These are phyloP conservation scores for Nebria brevicollis DNA, from an alignment of 2,888 invertebrate genomes.

Conservation along the genomic window DNA sequence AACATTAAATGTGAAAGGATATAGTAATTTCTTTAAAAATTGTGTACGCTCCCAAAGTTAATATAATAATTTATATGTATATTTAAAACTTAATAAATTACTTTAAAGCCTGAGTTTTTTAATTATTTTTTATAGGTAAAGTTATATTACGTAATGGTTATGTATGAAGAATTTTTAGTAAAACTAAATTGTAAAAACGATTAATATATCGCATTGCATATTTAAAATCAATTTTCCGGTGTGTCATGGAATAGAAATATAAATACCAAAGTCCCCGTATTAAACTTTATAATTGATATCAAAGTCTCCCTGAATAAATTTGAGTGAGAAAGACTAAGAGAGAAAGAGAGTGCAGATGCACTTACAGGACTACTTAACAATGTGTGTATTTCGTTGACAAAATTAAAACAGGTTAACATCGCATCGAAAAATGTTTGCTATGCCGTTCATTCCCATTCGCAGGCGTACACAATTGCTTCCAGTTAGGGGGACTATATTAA, in stretches of 20 bases:
- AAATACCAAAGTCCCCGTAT: neutral
- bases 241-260: neutral
- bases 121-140: too few relatives aligned
- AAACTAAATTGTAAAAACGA: too few relatives aligned
- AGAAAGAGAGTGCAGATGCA: neutral
- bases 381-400: slow-evolving; percentile 16
- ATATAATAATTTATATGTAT: too few relatives aligned
- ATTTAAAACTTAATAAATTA: too few relatives aligned
- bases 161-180: too few relatives aligned
- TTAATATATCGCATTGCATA: too few relatives aligned
- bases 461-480: slow-evolving; percentile 31
- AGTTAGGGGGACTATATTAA: slow-evolving; percentile 40
- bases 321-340: neutral
- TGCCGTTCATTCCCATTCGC: slow-evolving; percentile 26
- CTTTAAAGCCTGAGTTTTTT: too few relatives aligned
- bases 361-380: neutral
- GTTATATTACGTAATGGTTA: too few relatives aligned
- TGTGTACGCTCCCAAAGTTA: too few relatives aligned
- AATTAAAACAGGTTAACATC: slow-evolving; percentile 44
- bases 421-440: slow-evolving; percentile 26
- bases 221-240: too few relatives aligned
- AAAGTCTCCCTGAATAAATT: slow-evolving; percentile 5
- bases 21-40: too few relatives aligned
- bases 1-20: too few relatives aligned
- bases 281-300: slow-evolving; percentile 21